phyloP scores from a whole-genome alignment of 1,140 invertebrate genomes.

The Magallana gigas region DNA sequence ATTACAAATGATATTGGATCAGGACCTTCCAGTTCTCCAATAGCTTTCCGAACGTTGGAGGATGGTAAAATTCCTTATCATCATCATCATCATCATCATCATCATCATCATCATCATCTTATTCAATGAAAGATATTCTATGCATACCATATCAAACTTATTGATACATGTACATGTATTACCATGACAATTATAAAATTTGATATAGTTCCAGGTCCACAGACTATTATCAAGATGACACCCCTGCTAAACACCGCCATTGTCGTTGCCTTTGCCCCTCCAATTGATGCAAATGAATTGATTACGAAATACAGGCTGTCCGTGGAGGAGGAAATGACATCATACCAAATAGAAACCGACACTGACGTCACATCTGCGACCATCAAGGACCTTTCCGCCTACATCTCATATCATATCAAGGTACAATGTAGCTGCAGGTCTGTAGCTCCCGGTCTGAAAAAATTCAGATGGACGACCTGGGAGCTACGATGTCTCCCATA shows the following conservation, averaged over 20 bases:
- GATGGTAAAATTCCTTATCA: background rate
- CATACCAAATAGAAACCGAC: background rate
- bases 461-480: too few relatives aligned
- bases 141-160: too few relatives aligned
- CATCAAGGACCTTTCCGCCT: background rate
- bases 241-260: background rate
- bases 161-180: too few relatives aligned
- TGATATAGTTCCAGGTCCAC: background rate
- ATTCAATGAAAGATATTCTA: too few relatives aligned
- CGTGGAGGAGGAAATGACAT: background rate
- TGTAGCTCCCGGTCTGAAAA: too few relatives aligned
- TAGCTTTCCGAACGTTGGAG: background rate
- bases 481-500: too few relatives aligned
- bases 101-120: too few relatives aligned
- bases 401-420: background rate
- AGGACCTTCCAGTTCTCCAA: background rate
- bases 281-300: background rate
- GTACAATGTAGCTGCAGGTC: background rate
- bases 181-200: too few relatives aligned
- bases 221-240: background rate
- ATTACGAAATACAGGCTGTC: constrained; percentile 1
- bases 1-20: constrained; percentile 7
- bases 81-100: too few relatives aligned
- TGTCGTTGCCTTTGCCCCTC: background rate
- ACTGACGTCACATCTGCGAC: constrained; percentile 1